phyloP scores from a whole-genome alignment of 2,113 vertebrate species.

The Catharus bicknelli region DNA sequence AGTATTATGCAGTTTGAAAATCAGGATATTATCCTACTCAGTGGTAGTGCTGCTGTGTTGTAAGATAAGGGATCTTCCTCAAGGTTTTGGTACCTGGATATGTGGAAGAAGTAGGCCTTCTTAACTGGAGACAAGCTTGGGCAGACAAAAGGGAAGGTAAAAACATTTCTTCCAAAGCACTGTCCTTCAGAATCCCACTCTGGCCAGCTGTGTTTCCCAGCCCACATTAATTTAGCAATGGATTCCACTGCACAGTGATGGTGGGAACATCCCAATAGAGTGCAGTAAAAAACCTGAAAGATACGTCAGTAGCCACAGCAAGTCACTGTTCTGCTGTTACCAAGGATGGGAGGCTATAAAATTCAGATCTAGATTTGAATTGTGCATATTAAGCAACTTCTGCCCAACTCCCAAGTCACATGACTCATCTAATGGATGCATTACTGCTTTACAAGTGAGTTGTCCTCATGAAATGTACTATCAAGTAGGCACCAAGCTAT shows the following conservation, averaged over 20 bases:
- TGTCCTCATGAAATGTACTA: neutral
- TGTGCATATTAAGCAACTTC: neutral
- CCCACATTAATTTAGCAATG: neutral
- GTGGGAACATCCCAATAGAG: neutral
- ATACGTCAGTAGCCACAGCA: neutral
- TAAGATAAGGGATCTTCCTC: neutral
- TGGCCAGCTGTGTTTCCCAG: neutral
- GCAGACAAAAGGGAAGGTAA: neutral
- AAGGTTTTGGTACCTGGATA: neutral
- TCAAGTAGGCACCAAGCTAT: neutral
- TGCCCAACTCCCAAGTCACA: neutral
- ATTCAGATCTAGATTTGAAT: neutral
- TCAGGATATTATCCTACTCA: neutral
- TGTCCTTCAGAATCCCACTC: neutral
- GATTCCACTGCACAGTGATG: neutral
- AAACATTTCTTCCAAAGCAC: neutral
- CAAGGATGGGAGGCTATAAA: neutral
- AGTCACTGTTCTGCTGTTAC: neutral
- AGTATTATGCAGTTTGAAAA: neutral
- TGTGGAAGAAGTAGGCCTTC: neutral
- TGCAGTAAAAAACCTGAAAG: neutral
- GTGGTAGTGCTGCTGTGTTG: neutral
- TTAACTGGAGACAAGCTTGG: neutral
- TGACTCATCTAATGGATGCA: neutral
- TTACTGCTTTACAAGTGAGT: neutral